Conservation (phyloP, 2,888 invertebrate genomes). For the Drosophila prostipennis region DNA sequence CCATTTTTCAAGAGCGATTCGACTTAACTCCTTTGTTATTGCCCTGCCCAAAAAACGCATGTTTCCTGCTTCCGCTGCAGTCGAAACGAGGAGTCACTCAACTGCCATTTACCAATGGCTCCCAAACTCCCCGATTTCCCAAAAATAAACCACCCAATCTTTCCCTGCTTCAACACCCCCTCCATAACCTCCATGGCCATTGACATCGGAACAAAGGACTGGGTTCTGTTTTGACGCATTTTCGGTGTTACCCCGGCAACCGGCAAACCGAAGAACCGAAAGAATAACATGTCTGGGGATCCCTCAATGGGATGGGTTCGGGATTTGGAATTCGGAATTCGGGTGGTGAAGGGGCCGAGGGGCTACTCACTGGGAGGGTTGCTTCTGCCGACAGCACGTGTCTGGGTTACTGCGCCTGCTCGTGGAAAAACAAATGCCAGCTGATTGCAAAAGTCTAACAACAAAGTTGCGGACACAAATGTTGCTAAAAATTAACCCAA, state of each 20-base stretch:
- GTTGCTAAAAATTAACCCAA: conserved; percentile 11
- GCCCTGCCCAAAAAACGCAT: conserved; percentile 60
- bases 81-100: conserved; percentile 18
- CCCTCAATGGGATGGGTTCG: conserved; percentile 1
- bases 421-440: conserved; percentile 50
- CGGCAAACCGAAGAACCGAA: conserved; percentile 50
- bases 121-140: not conserved
- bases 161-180: not conserved
- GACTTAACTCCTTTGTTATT: conserved; percentile 24
- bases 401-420: conserved; percentile 61
- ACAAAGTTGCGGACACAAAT: conserved; percentile 29
- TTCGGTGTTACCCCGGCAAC: conserved; percentile 64
- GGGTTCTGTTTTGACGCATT: conserved; percentile 69
- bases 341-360: not conserved
- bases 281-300: conserved; percentile 64
- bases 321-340: not conserved
- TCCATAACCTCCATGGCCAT: conserved; percentile 10
- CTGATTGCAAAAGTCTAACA: conserved; percentile 41
- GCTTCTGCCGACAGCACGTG: conserved; percentile 61
- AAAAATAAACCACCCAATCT: conserved; percentile 5
- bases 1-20: conserved; percentile 1
- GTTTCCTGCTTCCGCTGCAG: conserved; percentile 59
- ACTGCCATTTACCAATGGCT: conserved; percentile 19
- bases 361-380: conserved; percentile 47
- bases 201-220: conserved; percentile 38